A percentile compares a stretch with the other conserved stretches of the same genome.
phyloP scores from a whole-genome alignment of 2,888 invertebrate genomes.

The Caenorhabditis imperialis region DNA sequence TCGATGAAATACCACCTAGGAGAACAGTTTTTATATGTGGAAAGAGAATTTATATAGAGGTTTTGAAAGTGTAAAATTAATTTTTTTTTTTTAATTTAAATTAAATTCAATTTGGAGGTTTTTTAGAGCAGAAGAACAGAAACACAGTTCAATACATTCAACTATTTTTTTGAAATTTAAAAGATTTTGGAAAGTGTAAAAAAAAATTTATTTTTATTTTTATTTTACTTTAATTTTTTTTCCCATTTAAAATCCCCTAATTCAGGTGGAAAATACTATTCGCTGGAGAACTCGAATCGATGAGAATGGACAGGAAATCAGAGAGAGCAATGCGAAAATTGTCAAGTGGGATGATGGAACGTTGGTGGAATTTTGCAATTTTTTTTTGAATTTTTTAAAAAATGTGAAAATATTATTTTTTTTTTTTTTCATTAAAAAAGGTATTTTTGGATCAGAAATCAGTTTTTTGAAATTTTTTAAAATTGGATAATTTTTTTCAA shows the following conservation, averaged over 20 bases:
- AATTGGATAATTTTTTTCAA: not conserved
- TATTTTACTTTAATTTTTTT: slow-evolving; percentile 9
- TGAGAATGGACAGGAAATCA: slow-evolving; percentile 83
- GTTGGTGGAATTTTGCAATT: no score
- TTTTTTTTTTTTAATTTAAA: no score
- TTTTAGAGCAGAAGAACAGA: no score
- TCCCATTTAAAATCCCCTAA: no score
- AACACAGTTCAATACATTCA: no score
- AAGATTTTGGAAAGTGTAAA: no score
- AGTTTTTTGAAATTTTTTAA: not conserved
- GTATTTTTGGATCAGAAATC: no score
- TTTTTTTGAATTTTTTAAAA: no score
- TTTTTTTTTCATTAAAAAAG: no score
- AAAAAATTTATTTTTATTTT: not conserved
- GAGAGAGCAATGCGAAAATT: slow-evolving; percentile 94
- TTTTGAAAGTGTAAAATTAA: not conserved
- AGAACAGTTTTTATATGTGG: not conserved
- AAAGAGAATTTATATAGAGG: not conserved
- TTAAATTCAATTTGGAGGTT: no score
- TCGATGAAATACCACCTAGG: not conserved
- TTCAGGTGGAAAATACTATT: slow-evolving; percentile 95
- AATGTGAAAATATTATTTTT: no score
- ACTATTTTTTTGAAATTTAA: no score
- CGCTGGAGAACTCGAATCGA: slow-evolving; percentile 85
- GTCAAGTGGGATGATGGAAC: slow-evolving; percentile 96